Conservation (phyloP, 2,797 vertebrate species). For the Perodicticus potto region DNA sequence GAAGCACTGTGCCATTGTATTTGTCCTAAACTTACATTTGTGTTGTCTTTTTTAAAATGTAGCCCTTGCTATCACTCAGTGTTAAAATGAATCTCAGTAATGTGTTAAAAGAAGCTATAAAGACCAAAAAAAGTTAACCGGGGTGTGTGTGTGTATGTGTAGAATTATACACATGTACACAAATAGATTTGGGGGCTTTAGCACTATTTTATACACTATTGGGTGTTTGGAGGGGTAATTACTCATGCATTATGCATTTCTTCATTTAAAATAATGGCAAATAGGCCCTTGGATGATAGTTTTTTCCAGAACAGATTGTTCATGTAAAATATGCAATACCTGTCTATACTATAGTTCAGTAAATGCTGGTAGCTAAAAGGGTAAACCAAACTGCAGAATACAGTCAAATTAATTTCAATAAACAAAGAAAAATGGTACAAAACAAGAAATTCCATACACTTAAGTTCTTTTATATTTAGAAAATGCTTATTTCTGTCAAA, state of each 20-base stretch:
- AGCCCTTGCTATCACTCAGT: not conserved
- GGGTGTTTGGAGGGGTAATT: not conserved
- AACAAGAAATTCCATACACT: not conserved
- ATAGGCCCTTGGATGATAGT: not conserved
- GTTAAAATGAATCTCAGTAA: not conserved
- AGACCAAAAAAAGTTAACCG: not conserved
- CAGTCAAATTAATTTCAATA: conserved; percentile 6
- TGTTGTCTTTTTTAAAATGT: not conserved
- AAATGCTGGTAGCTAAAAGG: not conserved
- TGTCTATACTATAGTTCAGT: conserved; percentile 29
- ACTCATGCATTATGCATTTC: not conserved
- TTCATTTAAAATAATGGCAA: not conserved
- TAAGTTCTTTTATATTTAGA: not conserved
- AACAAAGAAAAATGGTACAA: not conserved
- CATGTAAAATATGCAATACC: not conserved
- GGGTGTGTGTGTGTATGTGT: too few species aligned
- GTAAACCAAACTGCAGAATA: not conserved
- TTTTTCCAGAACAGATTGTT: not conserved
- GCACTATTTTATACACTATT: conserved; percentile 9
- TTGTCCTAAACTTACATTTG: not conserved
- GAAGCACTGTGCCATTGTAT: not conserved
- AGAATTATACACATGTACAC: not conserved
- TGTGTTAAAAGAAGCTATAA: not conserved
- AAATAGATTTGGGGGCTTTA: not conserved
- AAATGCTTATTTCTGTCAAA: not conserved